Percentiles rank a stretch among this genome's conserved stretches.
phyloP scores from a whole-genome alignment of 1,140 invertebrate genomes.

The Zaprionus camerounensis region DNA sequence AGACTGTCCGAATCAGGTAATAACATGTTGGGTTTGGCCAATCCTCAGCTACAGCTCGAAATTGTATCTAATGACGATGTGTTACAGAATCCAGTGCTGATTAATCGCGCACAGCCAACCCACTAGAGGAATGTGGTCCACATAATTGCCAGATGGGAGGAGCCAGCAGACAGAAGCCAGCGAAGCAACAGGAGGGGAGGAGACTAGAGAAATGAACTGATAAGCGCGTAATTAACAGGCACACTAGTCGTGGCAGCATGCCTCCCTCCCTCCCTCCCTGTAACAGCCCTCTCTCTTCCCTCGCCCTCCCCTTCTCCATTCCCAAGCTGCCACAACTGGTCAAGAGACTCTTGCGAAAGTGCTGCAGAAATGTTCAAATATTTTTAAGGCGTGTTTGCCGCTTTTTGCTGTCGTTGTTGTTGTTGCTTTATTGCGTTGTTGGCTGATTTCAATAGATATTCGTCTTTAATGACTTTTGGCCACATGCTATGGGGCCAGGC shows the following conservation, averaged over 20 bases:
- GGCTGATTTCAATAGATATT: conserved; percentile 75
- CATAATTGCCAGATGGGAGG: conserved; percentile 30
- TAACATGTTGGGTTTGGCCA: conserved; percentile 42
- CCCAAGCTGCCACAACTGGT: not conserved
- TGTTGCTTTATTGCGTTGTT: conserved; percentile 15
- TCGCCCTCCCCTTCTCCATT: not conserved
- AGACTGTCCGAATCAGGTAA: conserved; percentile 47
- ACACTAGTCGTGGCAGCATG: not conserved
- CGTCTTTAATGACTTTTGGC: conserved; percentile 77
- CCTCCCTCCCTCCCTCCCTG: not conserved
- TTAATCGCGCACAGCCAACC: conserved; percentile 51
- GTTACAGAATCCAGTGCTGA: conserved; percentile 35
- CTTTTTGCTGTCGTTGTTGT: conserved; percentile 3
- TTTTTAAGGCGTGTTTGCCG: conserved; percentile 74
- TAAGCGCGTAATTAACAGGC: conserved; percentile 75
- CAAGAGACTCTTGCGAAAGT: conserved; percentile 3
- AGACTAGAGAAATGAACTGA: conserved; percentile 65
- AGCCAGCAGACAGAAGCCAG: conserved; percentile 25
- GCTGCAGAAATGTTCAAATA: conserved; percentile 33
- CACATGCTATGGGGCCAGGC: conserved; percentile 41
- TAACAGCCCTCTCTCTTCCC: not conserved
- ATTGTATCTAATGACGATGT: conserved; percentile 60
- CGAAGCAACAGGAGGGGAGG: not conserved
- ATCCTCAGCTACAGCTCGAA: conserved; percentile 17
- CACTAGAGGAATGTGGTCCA: conserved; percentile 26